phyloP scores from a whole-genome alignment of 2,888 invertebrate genomes.

The Cetonia aurata region DNA sequence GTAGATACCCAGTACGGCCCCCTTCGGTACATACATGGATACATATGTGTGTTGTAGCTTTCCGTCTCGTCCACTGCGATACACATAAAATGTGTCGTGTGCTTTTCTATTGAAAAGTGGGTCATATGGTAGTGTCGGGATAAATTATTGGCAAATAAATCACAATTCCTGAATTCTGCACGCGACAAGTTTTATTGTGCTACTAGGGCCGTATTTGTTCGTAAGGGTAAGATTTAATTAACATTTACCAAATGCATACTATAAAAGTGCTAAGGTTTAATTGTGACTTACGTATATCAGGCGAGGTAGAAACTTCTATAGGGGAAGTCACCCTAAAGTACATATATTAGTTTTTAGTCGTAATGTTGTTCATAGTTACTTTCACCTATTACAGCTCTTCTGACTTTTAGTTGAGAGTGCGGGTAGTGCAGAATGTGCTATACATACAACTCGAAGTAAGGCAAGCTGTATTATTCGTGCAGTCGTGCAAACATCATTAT shows the following conservation, averaged over 20 bases:
- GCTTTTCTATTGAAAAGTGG: conserved; percentile 46
- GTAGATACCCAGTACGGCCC: conserved; percentile 11
- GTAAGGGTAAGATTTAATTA: conserved; percentile 41
- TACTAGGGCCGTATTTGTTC: conserved; percentile 45
- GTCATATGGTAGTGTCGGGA: conserved; percentile 48
- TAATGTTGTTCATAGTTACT: too few species aligned
- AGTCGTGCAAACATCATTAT: too few species aligned
- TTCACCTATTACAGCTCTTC: too few species aligned
- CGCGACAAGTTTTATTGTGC: conserved; percentile 47
- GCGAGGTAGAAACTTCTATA: background rate
- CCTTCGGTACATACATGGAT: background rate
- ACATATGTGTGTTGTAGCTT: conserved; percentile 15
- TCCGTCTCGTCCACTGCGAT: conserved; percentile 11
- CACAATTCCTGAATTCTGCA: conserved; percentile 44
- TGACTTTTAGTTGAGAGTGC: too few species aligned
- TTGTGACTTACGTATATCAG: conserved; percentile 4
- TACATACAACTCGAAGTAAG: too few species aligned
- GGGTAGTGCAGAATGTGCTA: too few species aligned
- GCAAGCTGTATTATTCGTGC: too few species aligned
- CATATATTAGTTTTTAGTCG: too few species aligned
- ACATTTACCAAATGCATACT: conserved; percentile 35
- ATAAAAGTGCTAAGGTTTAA: background rate
- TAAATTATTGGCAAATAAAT: conserved; percentile 50
- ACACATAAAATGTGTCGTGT: conserved; percentile 27
- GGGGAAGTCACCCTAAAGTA: too few species aligned